Evolutionary conservation across 1,140 invertebrate species (phyloP), one percentile per base, ranked within the genome.

Genomic region (Nasonia longicornis): DNA sequence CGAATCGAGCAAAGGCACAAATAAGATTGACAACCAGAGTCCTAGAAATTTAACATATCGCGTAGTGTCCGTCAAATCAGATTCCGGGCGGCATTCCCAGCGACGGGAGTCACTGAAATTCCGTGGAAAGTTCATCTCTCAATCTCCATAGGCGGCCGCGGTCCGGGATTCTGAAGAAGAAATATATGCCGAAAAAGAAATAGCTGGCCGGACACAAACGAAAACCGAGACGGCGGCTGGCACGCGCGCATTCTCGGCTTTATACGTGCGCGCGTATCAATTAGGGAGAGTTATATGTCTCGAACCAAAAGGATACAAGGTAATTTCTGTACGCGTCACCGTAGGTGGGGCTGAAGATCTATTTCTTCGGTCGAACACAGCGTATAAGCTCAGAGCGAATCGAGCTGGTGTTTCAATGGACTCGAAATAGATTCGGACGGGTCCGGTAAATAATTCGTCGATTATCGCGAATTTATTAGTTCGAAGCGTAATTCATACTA

Each of bases 71-170:
- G 26, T 72, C 22, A 48, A 58, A 42, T 76, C 45, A 48, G n/a
- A 66, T 74, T 58, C 58, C 38, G 7, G 38, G 0, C 64, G 2
- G 14, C 78, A 73, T 79, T 73, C 38, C 12, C 42, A 22, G 16
- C 22, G 31, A 63, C 29, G 2, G 2, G n/a, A 79, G 69, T 79
- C 70, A 73, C 35, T 38, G 16, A 73, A 73, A 79, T 73, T 79
- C 58, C 58, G 11, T 71, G 70, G 22, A 79, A 79, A 72, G 7
- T 66, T 79, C 69, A 73, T 73, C 58, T 74, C 26, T 79, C 52
- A 73, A 29, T 73, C 70, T 79, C n/a, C 52, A n/a, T 42, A 8
- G 52, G 20, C 52, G 20, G 52, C 20, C 52, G 52, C 48, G 7
- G 52, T 52, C 20, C 12, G n/a, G 52, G 20, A 26, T 29, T 11